Percentiles rank a stretch among this genome's conserved stretches.
Conservation (phyloP, 1,140 invertebrate species). For the Oryctes rhinoceros region DNA sequence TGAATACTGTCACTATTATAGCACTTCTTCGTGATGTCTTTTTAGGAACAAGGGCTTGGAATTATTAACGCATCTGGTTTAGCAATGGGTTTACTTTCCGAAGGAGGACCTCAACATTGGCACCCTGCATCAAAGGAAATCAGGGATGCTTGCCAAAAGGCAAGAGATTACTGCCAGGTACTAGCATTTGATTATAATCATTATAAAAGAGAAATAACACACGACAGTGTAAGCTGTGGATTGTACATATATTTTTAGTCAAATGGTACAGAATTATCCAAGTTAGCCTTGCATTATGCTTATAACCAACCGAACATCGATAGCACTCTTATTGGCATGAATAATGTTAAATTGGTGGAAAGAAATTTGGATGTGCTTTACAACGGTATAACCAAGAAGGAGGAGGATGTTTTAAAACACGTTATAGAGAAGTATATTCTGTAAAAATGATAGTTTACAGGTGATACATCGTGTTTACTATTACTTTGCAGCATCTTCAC, state of each 20-base stretch:
- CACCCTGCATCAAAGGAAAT: conserved; percentile 79
- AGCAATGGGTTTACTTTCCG: conserved; percentile 84
- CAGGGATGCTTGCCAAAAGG: conserved; percentile 71
- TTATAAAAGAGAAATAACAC: background rate
- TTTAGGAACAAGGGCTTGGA: conserved; percentile 66
- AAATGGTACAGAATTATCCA: conserved; percentile 70
- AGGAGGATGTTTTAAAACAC: conserved; percentile 68
- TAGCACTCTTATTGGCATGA: conserved; percentile 77
- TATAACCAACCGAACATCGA: conserved; percentile 65
- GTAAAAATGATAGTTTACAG: conserved; percentile 31
- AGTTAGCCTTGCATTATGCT: conserved; percentile 75
- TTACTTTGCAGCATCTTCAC: conserved; percentile 44
- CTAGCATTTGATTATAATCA: background rate
- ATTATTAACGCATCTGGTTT: conserved; percentile 84
- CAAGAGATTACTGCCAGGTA: conserved; percentile 73
- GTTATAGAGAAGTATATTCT: conserved; percentile 71
- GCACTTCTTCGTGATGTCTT: background rate
- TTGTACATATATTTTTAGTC: conserved; percentile 59
- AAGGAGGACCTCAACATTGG: conserved; percentile 79
- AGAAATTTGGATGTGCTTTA: conserved; percentile 69
- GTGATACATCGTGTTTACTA: background rate
- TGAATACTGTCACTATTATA: background rate
- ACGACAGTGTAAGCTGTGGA: background rate
- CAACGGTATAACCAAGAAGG: conserved; percentile 69
- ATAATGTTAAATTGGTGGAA: conserved; percentile 67